Percentiles rank a stretch among this genome's conserved stretches.
Conservation (phyloP, 2,888 invertebrate genomes). For the Strigamia maritima region DNA sequence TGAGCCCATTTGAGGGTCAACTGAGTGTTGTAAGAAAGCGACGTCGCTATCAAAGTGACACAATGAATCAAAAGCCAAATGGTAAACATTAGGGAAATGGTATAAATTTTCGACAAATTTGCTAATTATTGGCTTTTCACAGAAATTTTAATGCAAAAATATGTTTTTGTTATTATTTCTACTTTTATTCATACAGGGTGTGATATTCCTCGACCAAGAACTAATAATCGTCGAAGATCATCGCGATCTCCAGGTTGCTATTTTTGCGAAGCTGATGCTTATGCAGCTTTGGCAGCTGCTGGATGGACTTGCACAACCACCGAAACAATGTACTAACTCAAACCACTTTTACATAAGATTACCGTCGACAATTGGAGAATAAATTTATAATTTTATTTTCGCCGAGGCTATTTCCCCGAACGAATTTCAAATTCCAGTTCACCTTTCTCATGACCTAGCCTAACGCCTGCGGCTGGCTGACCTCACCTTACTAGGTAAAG, state of each 20-base stretch:
- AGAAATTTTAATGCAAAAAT: no score
- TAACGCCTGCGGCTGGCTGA: no score
- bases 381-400: no score
- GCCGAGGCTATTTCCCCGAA: no score
- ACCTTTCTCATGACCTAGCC: no score
- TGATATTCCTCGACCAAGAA: not conserved
- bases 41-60: not conserved
- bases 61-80: not conserved
- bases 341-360: not conserved
- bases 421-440: no score
- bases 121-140: no score
- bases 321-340: not conserved
- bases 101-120: no score
- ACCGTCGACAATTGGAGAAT: no score
- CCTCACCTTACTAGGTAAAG: no score
- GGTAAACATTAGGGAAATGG: not conserved
- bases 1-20: not conserved
- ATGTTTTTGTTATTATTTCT: not conserved
- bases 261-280: not conserved
- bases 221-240: not conserved
- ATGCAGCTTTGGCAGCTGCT: not conserved
- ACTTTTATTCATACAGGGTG: not conserved
- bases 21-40: not conserved
- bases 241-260: not conserved
- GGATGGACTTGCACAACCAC: conserved; percentile 20